Conservation (phyloP, 2,797 vertebrate species). For the Morus bassanus region DNA sequence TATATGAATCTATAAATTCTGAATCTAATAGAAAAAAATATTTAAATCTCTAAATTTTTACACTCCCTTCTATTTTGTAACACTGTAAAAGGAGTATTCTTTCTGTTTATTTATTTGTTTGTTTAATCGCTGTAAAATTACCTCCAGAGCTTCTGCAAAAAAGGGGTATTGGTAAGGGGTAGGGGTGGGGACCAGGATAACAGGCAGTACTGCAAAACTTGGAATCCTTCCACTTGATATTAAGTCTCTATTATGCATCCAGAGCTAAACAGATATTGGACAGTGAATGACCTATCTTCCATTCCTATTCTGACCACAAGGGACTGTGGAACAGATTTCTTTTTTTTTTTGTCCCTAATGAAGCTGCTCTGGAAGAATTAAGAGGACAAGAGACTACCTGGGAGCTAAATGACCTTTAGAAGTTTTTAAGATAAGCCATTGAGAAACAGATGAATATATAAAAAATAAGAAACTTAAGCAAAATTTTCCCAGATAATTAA, state of each 20-base stretch:
- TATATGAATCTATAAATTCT: not conserved
- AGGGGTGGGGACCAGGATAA: not conserved
- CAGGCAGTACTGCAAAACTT: not conserved
- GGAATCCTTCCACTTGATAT: not conserved
- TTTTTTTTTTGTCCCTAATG: not conserved
- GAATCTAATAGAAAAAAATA: not conserved
- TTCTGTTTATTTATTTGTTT: not conserved
- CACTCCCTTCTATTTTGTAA: not conserved
- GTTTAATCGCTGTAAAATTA: not conserved
- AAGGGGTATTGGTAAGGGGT: not conserved
- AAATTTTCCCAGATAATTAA: slow-evolving; percentile 29
- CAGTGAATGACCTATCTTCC: not conserved
- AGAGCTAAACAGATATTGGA: not conserved
- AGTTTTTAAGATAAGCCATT: not conserved
- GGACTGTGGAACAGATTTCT: not conserved
- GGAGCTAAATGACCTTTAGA: not conserved
- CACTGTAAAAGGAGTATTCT: not conserved
- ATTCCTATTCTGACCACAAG: not conserved
- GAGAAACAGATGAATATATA: not conserved
- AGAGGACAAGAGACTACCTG: not conserved
- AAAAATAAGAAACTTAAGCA: not conserved
- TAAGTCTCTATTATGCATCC: not conserved
- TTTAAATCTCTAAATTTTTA: not conserved
- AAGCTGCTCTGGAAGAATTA: not conserved
- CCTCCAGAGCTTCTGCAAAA: not conserved